These are phyloP conservation scores for Mya arenaria DNA, from an alignment of 1,140 invertebrate species.

Conservation along the genomic window DNA sequence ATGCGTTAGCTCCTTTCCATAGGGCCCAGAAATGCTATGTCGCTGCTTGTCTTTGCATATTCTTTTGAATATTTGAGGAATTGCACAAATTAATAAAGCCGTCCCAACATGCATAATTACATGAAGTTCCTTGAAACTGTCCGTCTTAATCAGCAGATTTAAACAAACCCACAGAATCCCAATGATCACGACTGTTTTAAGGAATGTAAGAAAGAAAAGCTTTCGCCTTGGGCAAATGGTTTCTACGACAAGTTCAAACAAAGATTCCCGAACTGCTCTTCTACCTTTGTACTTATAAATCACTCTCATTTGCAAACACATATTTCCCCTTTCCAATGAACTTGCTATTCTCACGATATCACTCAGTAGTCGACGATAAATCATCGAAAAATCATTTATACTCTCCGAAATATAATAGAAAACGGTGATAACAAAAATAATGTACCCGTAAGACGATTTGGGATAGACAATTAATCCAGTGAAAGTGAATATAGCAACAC, in stretches of 20 bases:
- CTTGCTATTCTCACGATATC: neutral
- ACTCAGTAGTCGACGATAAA: constrained; percentile 28
- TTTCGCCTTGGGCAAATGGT: constrained; percentile 21
- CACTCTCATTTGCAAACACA: neutral
- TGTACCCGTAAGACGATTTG: constrained; percentile 40
- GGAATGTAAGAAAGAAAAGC: constrained; percentile 21
- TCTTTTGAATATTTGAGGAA: too few species aligned
- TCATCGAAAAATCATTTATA: constrained; percentile 4
- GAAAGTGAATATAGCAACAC: constrained; percentile 41
- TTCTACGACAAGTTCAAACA: constrained; percentile 21
- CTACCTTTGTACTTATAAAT: neutral
- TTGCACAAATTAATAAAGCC: too few species aligned
- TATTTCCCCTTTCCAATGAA: neutral
- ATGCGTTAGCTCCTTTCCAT: too few species aligned
- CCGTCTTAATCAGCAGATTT: constrained; percentile 2
- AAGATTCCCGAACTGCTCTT: neutral
- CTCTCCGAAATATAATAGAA: constrained; percentile 35
- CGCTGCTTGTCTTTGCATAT: too few species aligned
- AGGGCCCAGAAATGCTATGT: too few species aligned
- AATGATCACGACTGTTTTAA: constrained; percentile 20
- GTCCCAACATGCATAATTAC: too few species aligned
- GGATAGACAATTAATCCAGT: constrained; percentile 48
- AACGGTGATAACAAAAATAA: constrained; percentile 21
- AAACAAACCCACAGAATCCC: constrained; percentile 20
- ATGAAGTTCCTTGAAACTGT: constrained; percentile 38